Evolutionary conservation across 35 echinoderm and acorn worm species (phyloP), one percentile per base, ranked within the genome.

Genomic region (Eucidaris tribuloides): DNA sequence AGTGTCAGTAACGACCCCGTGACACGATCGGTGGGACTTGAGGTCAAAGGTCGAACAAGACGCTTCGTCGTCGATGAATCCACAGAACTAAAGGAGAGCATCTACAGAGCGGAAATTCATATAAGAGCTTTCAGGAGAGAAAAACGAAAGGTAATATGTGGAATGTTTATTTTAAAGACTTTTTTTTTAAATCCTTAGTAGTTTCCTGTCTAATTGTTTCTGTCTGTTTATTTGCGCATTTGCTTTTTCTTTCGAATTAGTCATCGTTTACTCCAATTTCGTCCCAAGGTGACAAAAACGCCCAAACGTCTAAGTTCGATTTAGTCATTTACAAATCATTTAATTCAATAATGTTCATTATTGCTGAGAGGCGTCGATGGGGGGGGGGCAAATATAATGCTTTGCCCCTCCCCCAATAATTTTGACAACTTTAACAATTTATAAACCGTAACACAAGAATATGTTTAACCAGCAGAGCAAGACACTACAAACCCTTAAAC

Each of bases 1-100:
- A 84, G 82, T 56, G 79, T 76, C 33, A 84, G 87, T 19, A 79
- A 76, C 46, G 91, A 93, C 56, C 96, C 96, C 11, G 91, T 99
- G 19, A 93, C 91, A 36, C 80, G 84, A 61, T 92, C 87, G 39
- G 90, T 92, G 2, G 96, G 96, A 40, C 59, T 99, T 80, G 96
- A 99, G 64, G 89, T 93, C 62, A 92, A 93, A 81, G 96, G 96
- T 63, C 86, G 91, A 30, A 99, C 96, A 40, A 71, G 96, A 37
- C 86, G 90, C n/a, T 93, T 99, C 34, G 87, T 93, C 5, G 89
- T 86, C 57, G 90, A 89, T 77, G 90, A 99, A 59, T 77, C 90
- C 19, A 85, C 90, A 3, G 96, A 99, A 50, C 83, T 99, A 31
- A 93, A 92, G 49, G 96, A 99, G 55, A 90, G 84, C 59, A 81